Evolutionary conservation across 1,140 invertebrate genomes (phyloP).

Genomic region (Drosophila saltans): DNA sequence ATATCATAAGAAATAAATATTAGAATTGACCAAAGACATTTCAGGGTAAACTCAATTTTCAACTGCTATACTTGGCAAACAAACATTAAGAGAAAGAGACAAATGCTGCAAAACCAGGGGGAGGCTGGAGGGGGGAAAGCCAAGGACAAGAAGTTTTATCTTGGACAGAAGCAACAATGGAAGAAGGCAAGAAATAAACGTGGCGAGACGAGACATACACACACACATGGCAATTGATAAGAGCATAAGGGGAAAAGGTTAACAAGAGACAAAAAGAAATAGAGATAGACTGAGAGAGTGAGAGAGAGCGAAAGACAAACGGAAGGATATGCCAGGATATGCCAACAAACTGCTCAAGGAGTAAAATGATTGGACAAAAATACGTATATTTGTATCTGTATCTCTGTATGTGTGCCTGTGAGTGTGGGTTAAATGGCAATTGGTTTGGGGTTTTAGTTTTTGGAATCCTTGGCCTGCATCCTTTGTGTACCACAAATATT

Average conservation of each 20-base stretch:
- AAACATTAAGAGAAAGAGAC: conserved; percentile 1
- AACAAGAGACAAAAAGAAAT: neutral
- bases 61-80: conserved; percentile 4
- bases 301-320: neutral
- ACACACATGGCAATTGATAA: conserved; percentile 18
- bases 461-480: neutral
- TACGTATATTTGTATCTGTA: neutral
- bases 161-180: conserved; percentile 16
- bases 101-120: neutral
- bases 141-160: conserved; percentile 21
- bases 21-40: conserved; percentile 4
- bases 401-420: neutral
- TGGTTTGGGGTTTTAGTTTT: conserved; percentile 1
- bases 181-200: conserved; percentile 17
- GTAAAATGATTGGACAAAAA: conserved; percentile 11
- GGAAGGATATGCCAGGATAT: neutral
- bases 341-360: conserved; percentile 10
- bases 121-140: neutral
- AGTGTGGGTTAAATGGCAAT: conserved; percentile 2
- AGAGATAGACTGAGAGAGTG: neutral
- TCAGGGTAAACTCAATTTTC: conserved; percentile 8
- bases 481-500: conserved; percentile 15
- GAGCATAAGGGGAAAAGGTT: neutral
- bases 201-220: conserved; percentile 7
- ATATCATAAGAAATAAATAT: conserved; percentile 5